Evolutionary conservation across 2,797 vertebrate genomes (phyloP).

Genomic region (Glossophaga mutica): DNA sequence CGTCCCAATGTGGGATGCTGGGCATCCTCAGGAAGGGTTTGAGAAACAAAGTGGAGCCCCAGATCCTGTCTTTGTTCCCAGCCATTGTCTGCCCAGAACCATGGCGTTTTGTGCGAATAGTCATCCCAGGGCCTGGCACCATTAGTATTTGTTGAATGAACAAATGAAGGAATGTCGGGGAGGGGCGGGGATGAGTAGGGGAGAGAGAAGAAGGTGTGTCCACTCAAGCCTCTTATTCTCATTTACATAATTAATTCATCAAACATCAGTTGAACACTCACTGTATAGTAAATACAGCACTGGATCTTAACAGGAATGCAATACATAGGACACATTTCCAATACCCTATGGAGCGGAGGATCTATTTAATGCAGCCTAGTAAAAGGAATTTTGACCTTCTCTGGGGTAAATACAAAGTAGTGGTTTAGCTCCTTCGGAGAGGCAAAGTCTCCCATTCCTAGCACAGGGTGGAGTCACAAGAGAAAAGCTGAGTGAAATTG

Average conservation of each 20-base stretch:
- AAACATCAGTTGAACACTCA: not conserved
- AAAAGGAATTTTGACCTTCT: not conserved
- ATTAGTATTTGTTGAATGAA: not conserved
- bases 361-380: not conserved
- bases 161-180: not conserved
- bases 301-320: not conserved
- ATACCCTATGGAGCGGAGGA: not conserved
- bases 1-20: conserved; percentile 30
- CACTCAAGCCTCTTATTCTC: not conserved
- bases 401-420: not conserved
- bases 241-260: not conserved
- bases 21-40: conserved; percentile 68
- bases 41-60: conserved; percentile 31
- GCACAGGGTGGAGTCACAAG: not conserved
- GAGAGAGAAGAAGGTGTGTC: not conserved
- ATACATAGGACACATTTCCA: not conserved
- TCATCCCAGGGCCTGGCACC: conserved; percentile 5
- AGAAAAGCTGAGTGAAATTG: not conserved
- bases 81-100: conserved; percentile 39
- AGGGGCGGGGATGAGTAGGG: not conserved
- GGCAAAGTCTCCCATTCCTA: not conserved
- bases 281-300: not conserved
- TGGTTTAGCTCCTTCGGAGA: not conserved
- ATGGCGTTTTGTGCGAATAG: not conserved
- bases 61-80: conserved; percentile 66